Evolutionary conservation across 2,113 vertebrate genomes (phyloP), one percentile per base, ranked within the genome.

Genomic region (Picathartes gymnocephalus): DNA sequence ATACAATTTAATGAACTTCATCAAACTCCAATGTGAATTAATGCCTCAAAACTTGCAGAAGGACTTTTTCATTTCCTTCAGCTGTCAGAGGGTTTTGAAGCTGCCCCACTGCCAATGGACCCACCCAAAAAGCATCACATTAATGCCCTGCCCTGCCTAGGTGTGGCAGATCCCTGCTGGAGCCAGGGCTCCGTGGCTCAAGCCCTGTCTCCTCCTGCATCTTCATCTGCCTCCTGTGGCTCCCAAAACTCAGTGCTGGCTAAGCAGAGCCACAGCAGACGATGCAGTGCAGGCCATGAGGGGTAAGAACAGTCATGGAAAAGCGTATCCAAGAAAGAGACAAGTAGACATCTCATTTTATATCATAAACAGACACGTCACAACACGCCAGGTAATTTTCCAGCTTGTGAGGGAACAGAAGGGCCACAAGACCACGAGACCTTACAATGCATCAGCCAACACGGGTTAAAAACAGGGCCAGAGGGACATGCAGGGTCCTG

Each of bases 401-500:
- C 70, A 72, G 81, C 69, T 95, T 2, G 1, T 33, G 72, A 1
- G 0, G 66, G 69, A 65, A 92, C 81, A 42, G 62, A 73, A 54
- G 79, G 76, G 60, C 71, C 68, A 96, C 86, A 28, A 93, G 82
- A 93, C 56, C 70, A 93, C 61, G 31, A 81, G 66, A 95, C 66
- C 37, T 88, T 76, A 60, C 3, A 84, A 79, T 0, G 57, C 69
- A 40, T 58, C 42, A 81, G 60, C 73, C 72, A 96, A 88, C 3
- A 1, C 0, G 3, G 65, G 23, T 53, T 81, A 51, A 89, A 91
- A 86, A 61, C 82, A 45, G 85, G 91, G 39, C 45, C 47, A 65
- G 78, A 81, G 81, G 86, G 61, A 47, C 94, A 97, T 95, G 92
- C 86, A 56, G 84, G 91, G 58, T 37, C 87, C 72, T 60, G 51